A percentile compares a stretch with the other conserved stretches of the same genome.
Evolutionary conservation across 1,140 invertebrate genomes (phyloP).

Genomic region (Bemisia tabaci): DNA sequence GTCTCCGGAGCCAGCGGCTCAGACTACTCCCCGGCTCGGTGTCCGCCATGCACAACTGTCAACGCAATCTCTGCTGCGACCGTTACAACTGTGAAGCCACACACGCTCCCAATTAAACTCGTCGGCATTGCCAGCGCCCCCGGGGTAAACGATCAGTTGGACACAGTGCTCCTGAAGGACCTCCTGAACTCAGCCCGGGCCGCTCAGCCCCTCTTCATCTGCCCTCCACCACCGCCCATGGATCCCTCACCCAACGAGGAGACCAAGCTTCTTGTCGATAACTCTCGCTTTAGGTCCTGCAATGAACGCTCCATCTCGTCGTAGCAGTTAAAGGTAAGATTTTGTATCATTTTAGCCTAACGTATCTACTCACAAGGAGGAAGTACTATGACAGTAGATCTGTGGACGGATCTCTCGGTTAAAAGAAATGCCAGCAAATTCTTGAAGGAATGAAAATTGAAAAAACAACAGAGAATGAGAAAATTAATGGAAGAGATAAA

Average conservation of each 20-base stretch:
- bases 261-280: constrained; percentile 30
- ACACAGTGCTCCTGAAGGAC: constrained; percentile 30
- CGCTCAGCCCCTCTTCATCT: constrained; percentile 32
- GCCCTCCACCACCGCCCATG: constrained; percentile 35
- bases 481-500: too few species aligned
- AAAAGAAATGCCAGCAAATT: too few species aligned
- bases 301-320: not conserved
- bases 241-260: constrained; percentile 39
- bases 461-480: too few species aligned
- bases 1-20: constrained; percentile 21
- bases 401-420: too few species aligned
- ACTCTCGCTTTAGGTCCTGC: not conserved
- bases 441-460: too few species aligned
- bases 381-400: too few species aligned
- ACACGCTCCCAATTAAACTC: constrained; percentile 32
- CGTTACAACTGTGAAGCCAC: constrained; percentile 13
- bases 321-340: not conserved
- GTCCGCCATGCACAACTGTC: constrained; percentile 15
- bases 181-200: constrained; percentile 12
- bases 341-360: too few species aligned
- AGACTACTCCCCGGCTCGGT: constrained; percentile 33
- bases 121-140: constrained; percentile 24
- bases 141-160: constrained; percentile 31
- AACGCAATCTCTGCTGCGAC: constrained; percentile 4
- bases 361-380: too few species aligned